Conservation (phyloP, 2,113 vertebrate species). For the Heliornis fulica region DNA sequence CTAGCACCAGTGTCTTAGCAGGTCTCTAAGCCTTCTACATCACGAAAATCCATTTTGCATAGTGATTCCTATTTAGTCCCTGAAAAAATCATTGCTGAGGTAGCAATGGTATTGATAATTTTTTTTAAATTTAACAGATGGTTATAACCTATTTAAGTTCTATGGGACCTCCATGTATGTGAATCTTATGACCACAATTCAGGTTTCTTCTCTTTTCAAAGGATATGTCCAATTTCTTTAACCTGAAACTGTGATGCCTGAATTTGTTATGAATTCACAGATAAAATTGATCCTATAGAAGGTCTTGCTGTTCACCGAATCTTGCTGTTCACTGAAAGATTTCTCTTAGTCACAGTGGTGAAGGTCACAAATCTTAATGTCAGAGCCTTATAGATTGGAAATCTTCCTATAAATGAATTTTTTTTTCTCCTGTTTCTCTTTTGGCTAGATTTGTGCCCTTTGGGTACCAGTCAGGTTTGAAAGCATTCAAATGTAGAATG, state of each 20-base stretch:
- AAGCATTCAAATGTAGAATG: not conserved
- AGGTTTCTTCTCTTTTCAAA: not conserved
- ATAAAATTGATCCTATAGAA: not conserved
- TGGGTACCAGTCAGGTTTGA: not conserved
- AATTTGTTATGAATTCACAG: not conserved
- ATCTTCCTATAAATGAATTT: not conserved
- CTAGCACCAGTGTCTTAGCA: not conserved
- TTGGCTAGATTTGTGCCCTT: not conserved
- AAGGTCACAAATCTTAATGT: not conserved
- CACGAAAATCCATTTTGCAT: not conserved
- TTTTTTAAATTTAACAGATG: not conserved
- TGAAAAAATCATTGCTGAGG: not conserved
- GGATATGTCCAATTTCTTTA: not conserved
- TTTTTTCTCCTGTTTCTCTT: not conserved
- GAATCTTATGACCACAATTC: not conserved
- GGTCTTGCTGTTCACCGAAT: not conserved
- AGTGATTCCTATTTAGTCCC: not conserved
- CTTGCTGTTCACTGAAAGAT: not conserved
- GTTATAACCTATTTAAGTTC: not conserved
- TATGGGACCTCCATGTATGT: not conserved
- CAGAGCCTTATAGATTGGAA: not conserved
- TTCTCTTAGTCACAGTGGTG: not conserved
- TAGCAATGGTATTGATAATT: not conserved
- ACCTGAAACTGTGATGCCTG: not conserved
- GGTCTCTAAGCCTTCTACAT: not conserved